These are phyloP conservation scores for Ceyx cyanopectus DNA, from an alignment of 2,113 vertebrate species.

Conservation along the genomic window DNA sequence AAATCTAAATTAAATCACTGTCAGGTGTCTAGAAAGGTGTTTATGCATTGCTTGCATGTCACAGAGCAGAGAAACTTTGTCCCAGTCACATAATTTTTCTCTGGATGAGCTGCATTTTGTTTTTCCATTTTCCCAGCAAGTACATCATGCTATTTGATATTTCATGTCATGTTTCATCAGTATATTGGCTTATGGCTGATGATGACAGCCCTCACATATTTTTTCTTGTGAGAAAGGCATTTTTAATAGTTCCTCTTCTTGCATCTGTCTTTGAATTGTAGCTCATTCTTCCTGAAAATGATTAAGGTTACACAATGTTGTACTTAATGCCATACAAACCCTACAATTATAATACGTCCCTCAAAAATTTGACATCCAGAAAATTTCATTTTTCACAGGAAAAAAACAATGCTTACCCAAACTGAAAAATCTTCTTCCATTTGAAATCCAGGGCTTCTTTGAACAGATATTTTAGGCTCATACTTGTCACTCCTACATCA, in stretches of 20 bases:
- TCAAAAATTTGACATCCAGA: neutral
- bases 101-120: neutral
- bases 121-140: neutral
- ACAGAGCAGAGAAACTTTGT: neutral
- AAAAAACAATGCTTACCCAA: neutral
- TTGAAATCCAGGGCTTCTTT: neutral
- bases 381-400: neutral
- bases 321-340: neutral
- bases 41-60: neutral
- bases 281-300: neutral
- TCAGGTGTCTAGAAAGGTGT: neutral
- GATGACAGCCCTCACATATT: neutral
- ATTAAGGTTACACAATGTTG: neutral
- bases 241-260: neutral
- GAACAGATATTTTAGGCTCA: neutral
- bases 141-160: neutral
- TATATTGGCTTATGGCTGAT: neutral
- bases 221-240: neutral
- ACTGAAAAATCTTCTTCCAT: neutral
- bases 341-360: neutral
- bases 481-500: neutral
- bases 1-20: neutral
- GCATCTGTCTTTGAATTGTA: neutral
- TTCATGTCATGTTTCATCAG: neutral
- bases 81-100: neutral